Evolutionary conservation across 2,113 vertebrate genomes (phyloP).

Genomic region (Paramisgurnus dabryanus): DNA sequence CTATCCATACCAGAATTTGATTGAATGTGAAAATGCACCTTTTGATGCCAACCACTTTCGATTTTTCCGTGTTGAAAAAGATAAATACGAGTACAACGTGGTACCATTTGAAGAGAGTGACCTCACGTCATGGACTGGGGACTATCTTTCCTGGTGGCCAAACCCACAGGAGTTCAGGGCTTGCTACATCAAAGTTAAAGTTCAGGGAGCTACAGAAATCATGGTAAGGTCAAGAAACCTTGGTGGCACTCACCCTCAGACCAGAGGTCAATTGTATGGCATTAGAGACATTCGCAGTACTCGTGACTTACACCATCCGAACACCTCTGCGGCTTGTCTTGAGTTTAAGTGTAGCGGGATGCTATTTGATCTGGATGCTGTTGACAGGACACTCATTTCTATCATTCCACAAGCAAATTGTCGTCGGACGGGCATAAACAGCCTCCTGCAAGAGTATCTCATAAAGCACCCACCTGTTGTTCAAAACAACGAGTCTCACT

Average conservation of each 20-base stretch:
- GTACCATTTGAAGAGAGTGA: conserved; percentile 92
- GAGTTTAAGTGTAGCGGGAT: conserved; percentile 97
- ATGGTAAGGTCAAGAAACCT: conserved; percentile 87
- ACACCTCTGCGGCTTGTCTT: conserved; percentile 85
- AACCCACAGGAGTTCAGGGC: conserved; percentile 97
- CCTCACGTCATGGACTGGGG: conserved; percentile 88
- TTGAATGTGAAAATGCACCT: conserved; percentile 84
- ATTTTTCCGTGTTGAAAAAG: conserved; percentile 92
- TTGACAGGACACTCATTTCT: conserved; percentile 86
- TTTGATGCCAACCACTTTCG: conserved; percentile 87
- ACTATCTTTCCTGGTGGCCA: conserved; percentile 97
- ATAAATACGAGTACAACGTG: conserved; percentile 95
- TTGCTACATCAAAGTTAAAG: conserved; percentile 91
- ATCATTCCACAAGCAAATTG: conserved; percentile 90
- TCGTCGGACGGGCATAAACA: conserved; percentile 75
- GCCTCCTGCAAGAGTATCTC: conserved; percentile 87
- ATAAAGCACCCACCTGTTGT: conserved; percentile 82
- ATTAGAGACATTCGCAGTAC: conserved; percentile 93
- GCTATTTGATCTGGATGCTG: conserved; percentile 88
- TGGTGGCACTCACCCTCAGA: conserved; percentile 85
- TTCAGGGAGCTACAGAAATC: conserved; percentile 87
- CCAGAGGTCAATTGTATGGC: conserved; percentile 86
- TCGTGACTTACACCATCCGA: conserved; percentile 71
- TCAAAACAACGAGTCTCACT: conserved; percentile 74
- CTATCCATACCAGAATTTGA: conserved; percentile 86